Conservation (phyloP, 1,140 invertebrate species). For the Trachelipus rathkii region DNA sequence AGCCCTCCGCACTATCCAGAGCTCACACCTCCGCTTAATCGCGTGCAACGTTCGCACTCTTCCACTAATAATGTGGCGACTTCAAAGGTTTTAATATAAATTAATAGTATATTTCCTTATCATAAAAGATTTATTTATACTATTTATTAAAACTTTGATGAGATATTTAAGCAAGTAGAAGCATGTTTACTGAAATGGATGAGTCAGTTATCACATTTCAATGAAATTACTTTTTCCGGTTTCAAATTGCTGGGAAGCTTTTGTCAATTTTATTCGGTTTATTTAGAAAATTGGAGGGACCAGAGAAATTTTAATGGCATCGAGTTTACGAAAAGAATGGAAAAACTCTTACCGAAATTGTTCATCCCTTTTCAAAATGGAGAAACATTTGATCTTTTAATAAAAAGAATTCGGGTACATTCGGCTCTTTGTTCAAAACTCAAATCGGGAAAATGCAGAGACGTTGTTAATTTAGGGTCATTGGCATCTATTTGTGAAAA, state of each 20-base stretch:
- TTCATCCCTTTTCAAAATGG: slow-evolving; percentile 25
- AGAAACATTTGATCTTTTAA: slow-evolving; percentile 7
- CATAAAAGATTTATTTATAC: too few relatives aligned
- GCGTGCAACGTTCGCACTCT: too few relatives aligned
- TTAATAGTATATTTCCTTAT: too few relatives aligned
- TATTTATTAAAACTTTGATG: slow-evolving; percentile 25
- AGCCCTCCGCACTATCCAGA: too few relatives aligned
- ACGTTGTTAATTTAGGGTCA: slow-evolving; percentile 37
- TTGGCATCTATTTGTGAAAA: slow-evolving; percentile 33
- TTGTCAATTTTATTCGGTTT: slow-evolving; percentile 31
- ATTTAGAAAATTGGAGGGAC: slow-evolving; percentile 39
- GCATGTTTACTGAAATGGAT: slow-evolving; percentile 41
- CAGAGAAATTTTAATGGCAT: slow-evolving; percentile 28
- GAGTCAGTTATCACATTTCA: slow-evolving; percentile 20
- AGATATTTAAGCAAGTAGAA: slow-evolving; percentile 24
- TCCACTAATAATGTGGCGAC: too few relatives aligned
- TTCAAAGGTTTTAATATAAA: too few relatives aligned
- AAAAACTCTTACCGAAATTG: slow-evolving; percentile 25
- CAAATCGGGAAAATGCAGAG: slow-evolving; percentile 19
- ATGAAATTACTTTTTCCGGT: slow-evolving; percentile 26
- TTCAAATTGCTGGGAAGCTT: slow-evolving; percentile 35
- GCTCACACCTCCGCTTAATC: too few relatives aligned
- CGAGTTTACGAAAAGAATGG: slow-evolving; percentile 16
- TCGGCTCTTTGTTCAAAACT: slow-evolving; percentile 30
- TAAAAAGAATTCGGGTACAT: slow-evolving; percentile 23